Base-by-base conservation (phyloP, 2,888 invertebrate species). In the Cheilosia urbana region DNA sequence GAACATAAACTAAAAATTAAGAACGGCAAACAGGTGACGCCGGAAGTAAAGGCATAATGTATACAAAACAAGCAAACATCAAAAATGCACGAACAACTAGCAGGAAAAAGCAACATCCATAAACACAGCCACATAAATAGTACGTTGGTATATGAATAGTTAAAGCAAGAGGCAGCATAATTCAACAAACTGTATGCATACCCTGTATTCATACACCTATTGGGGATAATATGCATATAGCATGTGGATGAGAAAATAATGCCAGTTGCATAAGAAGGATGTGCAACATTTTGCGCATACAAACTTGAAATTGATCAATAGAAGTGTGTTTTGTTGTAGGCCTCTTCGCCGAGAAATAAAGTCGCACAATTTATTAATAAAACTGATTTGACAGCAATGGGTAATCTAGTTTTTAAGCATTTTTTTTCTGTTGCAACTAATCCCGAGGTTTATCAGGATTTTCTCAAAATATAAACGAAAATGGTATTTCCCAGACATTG, bases 251-350 rank as follows among this genome's bases (percentile, higher is more conserved):
- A 37, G 45, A 27, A 58, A 47, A 34, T 47, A 42, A 55, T 34
- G 45, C 21, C 69, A 47, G 57, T 69, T 69, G 58, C 57, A 69
- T 57, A 69, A 69, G 47, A 58, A 11, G 57, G 69, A 24, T 69
- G 57, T 69, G 57, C 37, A 21, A 27, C 55, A 57, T 68, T 55
- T 66, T 45, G 34, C 42, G 34, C 42, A 68, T 6, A 47, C 13
- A 37, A 3, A 34, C 11, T 21, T 69, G 27, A 37, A 57, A 21
- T 58, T 63, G 34, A 63, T 63, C 47, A 63, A 30, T 63, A 37
- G 19, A 30, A 63, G 24, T 47, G n/a, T n/a, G 19, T 15, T 63
- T 27, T n/a, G n/a, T 60, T n/a, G 15, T 60, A 4, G 24, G 7
- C 58, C 40, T 60, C 9, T 40, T 60, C 15, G 24, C 6, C 1